Percentiles rank a stretch among this genome's conserved stretches.
Conservation (phyloP, 2,113 vertebrate genomes). For the Oriolus oriolus region DNA sequence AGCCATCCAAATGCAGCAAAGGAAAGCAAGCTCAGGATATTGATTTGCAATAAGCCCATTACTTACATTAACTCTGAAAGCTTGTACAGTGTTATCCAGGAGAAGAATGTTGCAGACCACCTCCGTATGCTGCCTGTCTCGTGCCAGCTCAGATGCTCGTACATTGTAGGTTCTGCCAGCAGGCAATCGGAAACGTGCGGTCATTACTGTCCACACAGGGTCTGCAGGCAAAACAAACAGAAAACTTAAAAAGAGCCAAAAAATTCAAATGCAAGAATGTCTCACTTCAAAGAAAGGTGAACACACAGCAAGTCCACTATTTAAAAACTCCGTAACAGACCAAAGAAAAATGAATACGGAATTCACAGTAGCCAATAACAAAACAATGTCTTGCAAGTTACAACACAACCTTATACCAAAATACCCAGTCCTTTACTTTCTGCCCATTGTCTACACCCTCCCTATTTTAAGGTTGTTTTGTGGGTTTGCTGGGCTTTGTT, state of each 20-base stretch:
- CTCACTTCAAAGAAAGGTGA: not conserved
- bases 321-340: not conserved
- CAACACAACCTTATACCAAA: not conserved
- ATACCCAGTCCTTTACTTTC: not conserved
- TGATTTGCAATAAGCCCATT: not conserved
- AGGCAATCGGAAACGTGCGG: conserved; percentile 99
- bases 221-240: conserved; percentile 67
- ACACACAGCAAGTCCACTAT: not conserved
- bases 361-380: not conserved
- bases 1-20: not conserved
- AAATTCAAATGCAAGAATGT: not conserved
- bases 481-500: not conserved
- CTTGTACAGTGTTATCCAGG: conserved; percentile 94
- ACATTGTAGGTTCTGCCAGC: conserved; percentile 99
- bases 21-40: not conserved
- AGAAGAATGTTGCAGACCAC: conserved; percentile 96
- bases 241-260: not conserved
- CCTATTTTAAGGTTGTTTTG: not conserved
- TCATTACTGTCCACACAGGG: conserved; percentile 98
- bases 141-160: conserved; percentile 97
- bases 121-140: conserved; percentile 96
- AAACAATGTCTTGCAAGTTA: not conserved
- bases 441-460: not conserved
- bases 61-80: conserved; percentile 96
- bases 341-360: not conserved